Evolutionary conservation across 2,888 invertebrate genomes (phyloP).

Genomic region (Operophtera brumata): DNA sequence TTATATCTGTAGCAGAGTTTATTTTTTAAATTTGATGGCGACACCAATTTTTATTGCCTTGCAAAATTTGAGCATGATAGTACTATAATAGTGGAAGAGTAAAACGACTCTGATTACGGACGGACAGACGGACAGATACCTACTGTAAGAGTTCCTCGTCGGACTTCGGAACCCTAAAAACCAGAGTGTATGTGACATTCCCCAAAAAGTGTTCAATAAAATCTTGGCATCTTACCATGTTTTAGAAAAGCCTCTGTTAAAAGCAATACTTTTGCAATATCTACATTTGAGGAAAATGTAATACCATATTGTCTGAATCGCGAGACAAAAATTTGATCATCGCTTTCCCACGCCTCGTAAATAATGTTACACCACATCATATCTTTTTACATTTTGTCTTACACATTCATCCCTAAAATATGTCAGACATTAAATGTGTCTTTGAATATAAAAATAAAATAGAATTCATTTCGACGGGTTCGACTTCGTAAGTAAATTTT

Average conservation of each 20-base stretch:
- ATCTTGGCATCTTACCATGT: no score
- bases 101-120: no score
- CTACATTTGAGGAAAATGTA: slow-evolving; percentile 4
- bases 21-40: no score
- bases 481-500: neutral
- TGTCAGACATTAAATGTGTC: neutral
- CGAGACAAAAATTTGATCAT: slow-evolving; percentile 1
- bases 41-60: no score
- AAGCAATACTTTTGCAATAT: neutral
- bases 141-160: no score
- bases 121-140: no score
- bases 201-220: no score
- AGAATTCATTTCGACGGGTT: neutral
- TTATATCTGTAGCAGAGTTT: no score
- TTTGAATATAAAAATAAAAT: slow-evolving; percentile 1
- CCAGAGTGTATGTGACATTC: no score
- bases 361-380: neutral
- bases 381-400: slow-evolving; percentile 1
- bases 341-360: slow-evolving; percentile 4
- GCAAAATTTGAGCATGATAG: no score
- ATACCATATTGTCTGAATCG: slow-evolving; percentile 3
- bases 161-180: no score
- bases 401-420: neutral
- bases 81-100: no score
- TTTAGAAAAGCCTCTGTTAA: neutral